Conservation (phyloP, 2,797 vertebrate genomes). For the Allenopithecus nigroviridis region DNA sequence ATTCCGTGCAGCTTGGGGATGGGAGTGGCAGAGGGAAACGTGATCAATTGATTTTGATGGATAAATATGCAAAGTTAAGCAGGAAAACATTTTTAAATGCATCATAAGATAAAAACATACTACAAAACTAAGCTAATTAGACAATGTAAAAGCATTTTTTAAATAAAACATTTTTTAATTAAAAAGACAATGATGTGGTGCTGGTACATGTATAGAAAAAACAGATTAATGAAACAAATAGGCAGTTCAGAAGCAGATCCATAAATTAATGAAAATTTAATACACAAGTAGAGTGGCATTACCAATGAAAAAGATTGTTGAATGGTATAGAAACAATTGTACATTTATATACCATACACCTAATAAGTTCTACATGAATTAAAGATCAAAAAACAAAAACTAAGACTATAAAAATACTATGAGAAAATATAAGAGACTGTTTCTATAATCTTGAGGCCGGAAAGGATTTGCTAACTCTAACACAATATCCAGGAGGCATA, state of each 20-base stretch:
- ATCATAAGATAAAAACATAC: background rate
- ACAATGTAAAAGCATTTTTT: background rate
- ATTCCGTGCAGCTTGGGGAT: background rate
- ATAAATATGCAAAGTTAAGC: background rate
- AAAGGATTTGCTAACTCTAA: background rate
- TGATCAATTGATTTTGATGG: background rate
- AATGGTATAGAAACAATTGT: background rate
- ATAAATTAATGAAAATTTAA: background rate
- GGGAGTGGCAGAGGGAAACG: background rate
- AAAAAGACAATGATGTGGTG: background rate
- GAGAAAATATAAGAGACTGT: background rate
- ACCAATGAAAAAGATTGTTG: background rate
- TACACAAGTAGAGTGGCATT: background rate
- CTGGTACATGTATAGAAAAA: background rate
- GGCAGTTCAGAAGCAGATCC: background rate
- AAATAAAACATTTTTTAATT: background rate
- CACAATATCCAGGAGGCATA: background rate
- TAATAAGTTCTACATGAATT: background rate
- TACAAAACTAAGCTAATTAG: background rate
- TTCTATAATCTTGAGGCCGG: background rate
- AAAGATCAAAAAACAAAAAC: background rate
- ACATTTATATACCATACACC: background rate
- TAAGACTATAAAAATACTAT: background rate
- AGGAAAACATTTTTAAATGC: background rate
- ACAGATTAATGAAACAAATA: background rate